Conservation (phyloP, 2,113 vertebrate genomes). For the Monopterus albus region DNA sequence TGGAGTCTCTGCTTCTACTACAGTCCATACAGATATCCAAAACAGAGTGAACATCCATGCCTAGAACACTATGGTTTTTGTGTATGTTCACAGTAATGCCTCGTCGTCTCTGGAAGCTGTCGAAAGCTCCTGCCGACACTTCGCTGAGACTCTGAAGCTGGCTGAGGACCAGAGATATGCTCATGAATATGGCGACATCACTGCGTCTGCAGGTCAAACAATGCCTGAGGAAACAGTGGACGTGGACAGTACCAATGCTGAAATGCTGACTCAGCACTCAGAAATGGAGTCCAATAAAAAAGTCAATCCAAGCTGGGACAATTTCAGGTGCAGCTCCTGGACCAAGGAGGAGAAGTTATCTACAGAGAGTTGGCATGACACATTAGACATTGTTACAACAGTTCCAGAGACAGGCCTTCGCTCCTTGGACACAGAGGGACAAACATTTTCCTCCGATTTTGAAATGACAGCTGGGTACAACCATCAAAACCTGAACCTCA, state of each 20-base stretch:
- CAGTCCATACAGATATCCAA: neutral
- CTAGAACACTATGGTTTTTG: neutral
- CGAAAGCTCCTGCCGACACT: conserved; percentile 74
- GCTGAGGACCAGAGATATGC: conserved; percentile 84
- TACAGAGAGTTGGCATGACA: neutral
- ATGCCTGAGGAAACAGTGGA: neutral
- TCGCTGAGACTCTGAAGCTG: conserved; percentile 82
- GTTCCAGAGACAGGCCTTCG: neutral
- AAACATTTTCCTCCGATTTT: neutral
- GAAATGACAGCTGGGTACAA: neutral
- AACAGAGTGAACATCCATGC: neutral
- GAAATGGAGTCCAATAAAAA: conserved; percentile 11
- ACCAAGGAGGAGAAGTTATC: neutral
- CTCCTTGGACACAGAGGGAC: neutral
- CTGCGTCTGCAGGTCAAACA: conserved; percentile 10
- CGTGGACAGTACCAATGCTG: neutral
- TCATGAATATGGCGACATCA: conserved; percentile 83
- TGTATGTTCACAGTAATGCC: conserved; percentile 66
- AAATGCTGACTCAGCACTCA: neutral
- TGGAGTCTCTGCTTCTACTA: neutral
- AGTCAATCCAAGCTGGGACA: conserved; percentile 51
- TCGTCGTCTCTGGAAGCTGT: conserved; percentile 69
- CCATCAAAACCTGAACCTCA: conserved; percentile 31
- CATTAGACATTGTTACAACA: neutral
- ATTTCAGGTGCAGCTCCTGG: neutral